These are phyloP conservation scores for Cyanistes caeruleus DNA, from an alignment of 2,113 vertebrate species.

Conservation along the genomic window DNA sequence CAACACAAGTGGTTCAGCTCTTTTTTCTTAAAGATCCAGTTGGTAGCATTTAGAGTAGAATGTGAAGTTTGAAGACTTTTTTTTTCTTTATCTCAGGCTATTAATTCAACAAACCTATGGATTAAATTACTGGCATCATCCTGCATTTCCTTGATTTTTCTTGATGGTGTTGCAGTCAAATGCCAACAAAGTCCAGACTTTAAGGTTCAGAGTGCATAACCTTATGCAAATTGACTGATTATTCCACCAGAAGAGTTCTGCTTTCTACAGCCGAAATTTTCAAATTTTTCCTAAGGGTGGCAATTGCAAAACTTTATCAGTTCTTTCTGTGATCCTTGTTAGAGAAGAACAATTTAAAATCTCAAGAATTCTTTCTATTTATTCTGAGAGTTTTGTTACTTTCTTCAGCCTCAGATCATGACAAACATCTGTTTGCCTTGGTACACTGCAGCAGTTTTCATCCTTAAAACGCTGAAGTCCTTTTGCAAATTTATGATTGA, in stretches of 20 bases:
- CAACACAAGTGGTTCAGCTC: background rate
- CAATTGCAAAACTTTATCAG: background rate
- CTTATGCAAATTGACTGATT: background rate
- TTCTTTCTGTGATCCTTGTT: background rate
- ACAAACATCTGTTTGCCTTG: background rate
- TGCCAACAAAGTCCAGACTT: background rate
- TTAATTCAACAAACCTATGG: background rate
- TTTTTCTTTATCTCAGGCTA: background rate
- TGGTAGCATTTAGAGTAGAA: background rate
- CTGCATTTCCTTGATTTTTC: background rate
- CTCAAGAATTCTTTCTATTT: background rate
- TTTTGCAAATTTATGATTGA: conserved; percentile 12
- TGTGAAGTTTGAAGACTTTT: background rate
- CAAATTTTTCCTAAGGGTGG: background rate
- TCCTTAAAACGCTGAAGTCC: accelerated
- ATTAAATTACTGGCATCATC: background rate
- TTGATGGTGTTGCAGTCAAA: background rate
- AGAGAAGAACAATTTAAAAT: background rate
- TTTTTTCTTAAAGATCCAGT: background rate
- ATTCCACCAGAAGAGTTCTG: background rate
- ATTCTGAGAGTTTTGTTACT: background rate
- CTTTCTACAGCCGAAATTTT: background rate
- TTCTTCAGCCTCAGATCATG: background rate
- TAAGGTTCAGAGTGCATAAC: background rate
- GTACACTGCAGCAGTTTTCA: background rate